phyloP scores from a whole-genome alignment of 2,113 vertebrate genomes.

The Dryoscopus gambensis region DNA sequence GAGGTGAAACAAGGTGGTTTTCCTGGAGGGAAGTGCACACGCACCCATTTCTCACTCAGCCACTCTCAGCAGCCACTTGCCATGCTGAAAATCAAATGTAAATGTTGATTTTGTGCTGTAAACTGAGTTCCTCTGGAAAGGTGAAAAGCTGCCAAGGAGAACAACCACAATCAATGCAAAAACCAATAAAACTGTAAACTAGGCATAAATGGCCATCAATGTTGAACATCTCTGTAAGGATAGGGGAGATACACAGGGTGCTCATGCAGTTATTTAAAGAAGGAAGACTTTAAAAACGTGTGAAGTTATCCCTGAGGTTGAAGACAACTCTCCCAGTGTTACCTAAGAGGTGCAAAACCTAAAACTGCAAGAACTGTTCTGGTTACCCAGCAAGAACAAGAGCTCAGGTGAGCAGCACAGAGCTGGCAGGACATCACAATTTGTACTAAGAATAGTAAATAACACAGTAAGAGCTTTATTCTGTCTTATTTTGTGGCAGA shows the following conservation, averaged over 20 bases:
- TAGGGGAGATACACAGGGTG: neutral
- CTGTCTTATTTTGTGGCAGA: neutral
- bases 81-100: neutral
- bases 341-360: neutral
- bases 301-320: neutral
- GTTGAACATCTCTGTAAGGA: neutral
- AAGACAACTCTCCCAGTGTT: neutral
- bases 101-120: neutral
- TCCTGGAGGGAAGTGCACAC: neutral
- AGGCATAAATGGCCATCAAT: neutral
- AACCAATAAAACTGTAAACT: neutral
- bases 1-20: neutral
- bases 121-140: neutral
- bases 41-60: neutral
- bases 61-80: neutral
- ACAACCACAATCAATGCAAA: neutral
- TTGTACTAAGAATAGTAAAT: neutral
- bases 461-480: neutral
- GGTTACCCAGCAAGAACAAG: neutral
- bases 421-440: neutral
- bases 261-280: neutral
- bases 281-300: neutral
- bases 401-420: neutral
- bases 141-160: neutral
- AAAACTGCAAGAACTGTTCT: neutral